Evolutionary conservation across 2,888 invertebrate species (phyloP).

Genomic region (Eupsilia transversa): DNA sequence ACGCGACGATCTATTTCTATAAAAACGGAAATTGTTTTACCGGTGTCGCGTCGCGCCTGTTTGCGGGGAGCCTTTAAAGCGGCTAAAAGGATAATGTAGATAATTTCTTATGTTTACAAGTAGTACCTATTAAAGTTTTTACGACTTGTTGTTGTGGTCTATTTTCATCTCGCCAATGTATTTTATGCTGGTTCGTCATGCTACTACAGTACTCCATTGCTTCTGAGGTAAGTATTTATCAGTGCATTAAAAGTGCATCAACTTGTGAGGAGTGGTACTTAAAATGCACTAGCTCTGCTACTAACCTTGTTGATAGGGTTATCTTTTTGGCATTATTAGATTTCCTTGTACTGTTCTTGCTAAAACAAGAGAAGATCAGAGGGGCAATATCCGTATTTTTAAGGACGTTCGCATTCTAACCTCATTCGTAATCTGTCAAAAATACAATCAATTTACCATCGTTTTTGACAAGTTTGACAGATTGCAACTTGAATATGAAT

Average conservation of each 20-base stretch:
- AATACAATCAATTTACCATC: no score
- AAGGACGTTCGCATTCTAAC: no score
- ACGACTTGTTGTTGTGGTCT: constrained; percentile 29
- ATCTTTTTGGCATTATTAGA: background rate
- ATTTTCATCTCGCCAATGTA: constrained; percentile 31
- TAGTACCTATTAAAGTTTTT: constrained; percentile 44
- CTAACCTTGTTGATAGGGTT: constrained; percentile 6
- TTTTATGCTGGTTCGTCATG: constrained; percentile 21
- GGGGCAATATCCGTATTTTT: no score
- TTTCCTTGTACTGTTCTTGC: background rate
- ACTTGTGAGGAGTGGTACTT: constrained; percentile 12
- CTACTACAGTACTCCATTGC: constrained; percentile 7
- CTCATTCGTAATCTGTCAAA: no score
- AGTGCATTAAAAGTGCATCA: constrained; percentile 26
- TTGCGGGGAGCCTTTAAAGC: no score
- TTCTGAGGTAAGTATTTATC: constrained; percentile 31
- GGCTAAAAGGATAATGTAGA: constrained; percentile 4
- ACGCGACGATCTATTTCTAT: no score
- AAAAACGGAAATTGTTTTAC: no score
- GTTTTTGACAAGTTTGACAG: no score
- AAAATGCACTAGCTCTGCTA: background rate
- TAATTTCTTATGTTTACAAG: constrained; percentile 36
- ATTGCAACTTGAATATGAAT: no score
- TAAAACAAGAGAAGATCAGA: background rate
- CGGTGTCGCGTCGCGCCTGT: no score